Evolutionary conservation across 2,888 invertebrate genomes (phyloP), one percentile per base, ranked within the genome.

Genomic region (Drosophila nigritarsus): DNA sequence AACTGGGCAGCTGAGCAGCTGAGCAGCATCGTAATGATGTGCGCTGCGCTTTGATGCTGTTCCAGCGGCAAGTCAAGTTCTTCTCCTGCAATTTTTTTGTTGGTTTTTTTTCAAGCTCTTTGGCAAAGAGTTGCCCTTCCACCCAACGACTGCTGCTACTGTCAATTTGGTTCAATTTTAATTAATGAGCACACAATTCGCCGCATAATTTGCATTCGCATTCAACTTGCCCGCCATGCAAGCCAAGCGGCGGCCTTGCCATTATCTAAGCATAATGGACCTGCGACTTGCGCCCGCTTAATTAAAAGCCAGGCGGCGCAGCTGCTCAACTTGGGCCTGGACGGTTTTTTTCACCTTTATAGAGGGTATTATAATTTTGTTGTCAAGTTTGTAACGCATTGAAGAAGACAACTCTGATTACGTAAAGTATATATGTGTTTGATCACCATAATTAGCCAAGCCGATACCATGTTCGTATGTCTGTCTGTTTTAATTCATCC

Each of bases 121-220:
- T 60, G 50, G 51, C 36, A 58, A 40, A 61, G 71, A 53, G 67
- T 49, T 68, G 34, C 34, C 36, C 1, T n/a, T 1, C 40, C 36
- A 49, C 36, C 49, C 32, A 24, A 13, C 51, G n/a, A 27, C 53
- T 36, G 32, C 40, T 24, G 53, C 69, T 61, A 67, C 65, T 65
- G 73, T 79, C 73, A 74, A 87, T 83, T 89, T 81, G 71, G 89
- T 86, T 86, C 89, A 86, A 86, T 86, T 86, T 86, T 89, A 86
- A 86, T 86, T 89, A 89, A 86, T 86, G 84, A 89, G 87, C 87
- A 86, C 77, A 88, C 87, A 88, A 85, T 88, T 86, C 74, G 69
- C 71, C 74, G 85, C 87, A 89, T 89, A 88, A 88, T 85, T 86
- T 84, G 62, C 75, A 87, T 77, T 89, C 63, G 27, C 61, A 73